Evolutionary conservation across 2,113 vertebrate genomes (phyloP).

Genomic region (Neomonachus schauinslandi): DNA sequence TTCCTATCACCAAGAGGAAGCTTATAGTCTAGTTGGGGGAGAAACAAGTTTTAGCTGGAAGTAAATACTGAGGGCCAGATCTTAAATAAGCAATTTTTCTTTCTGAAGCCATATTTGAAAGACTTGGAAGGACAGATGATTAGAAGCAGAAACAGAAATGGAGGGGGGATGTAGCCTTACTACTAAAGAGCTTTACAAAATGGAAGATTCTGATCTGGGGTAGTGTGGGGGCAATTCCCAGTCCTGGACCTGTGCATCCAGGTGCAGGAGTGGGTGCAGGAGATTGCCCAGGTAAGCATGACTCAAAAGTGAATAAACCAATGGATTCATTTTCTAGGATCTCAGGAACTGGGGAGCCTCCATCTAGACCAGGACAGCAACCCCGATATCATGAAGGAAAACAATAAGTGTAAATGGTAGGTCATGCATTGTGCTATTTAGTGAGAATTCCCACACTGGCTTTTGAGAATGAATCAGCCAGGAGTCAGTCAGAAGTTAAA

Average conservation of each 20-base stretch:
- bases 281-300: neutral
- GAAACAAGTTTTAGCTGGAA: constrained; percentile 3
- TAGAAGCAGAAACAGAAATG: neutral
- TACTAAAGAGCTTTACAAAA: neutral
- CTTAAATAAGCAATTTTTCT: constrained; percentile 18
- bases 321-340: neutral
- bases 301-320: neutral
- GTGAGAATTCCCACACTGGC: neutral
- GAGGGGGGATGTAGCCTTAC: neutral
- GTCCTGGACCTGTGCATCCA: neutral
- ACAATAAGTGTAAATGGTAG: neutral
- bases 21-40: neutral
- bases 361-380: neutral
- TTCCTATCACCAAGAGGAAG: neutral
- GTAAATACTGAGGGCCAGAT: neutral
- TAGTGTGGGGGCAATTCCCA: neutral
- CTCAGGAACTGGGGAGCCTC: neutral
- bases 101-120: constrained; percentile 34
- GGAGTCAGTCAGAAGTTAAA: neutral
- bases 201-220: neutral
- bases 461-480: neutral
- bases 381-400: neutral
- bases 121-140: constrained; percentile 14
- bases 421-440: no score
- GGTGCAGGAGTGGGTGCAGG: neutral